Evolutionary conservation across 2,113 vertebrate species (phyloP).

Genomic region (Nyctereutes procyonoides): DNA sequence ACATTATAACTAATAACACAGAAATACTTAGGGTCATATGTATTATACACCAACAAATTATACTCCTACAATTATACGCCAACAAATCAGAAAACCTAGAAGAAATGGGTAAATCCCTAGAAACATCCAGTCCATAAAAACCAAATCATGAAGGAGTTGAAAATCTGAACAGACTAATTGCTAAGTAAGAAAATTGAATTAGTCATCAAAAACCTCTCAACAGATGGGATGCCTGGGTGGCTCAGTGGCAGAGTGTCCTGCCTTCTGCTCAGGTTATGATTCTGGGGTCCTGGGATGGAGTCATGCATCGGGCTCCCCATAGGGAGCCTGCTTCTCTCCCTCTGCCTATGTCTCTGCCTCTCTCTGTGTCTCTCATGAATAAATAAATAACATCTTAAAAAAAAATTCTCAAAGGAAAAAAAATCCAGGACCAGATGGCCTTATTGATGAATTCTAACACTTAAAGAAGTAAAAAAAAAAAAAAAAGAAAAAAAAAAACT

Average conservation of each 20-base stretch:
- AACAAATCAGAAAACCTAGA: background rate
- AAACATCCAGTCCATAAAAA: background rate
- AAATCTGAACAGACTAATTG: background rate
- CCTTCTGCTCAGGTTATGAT: too few species aligned
- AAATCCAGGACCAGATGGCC: background rate
- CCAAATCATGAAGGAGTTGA: background rate
- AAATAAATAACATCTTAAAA: too few species aligned
- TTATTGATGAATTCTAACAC: background rate
- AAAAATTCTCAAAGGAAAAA: background rate
- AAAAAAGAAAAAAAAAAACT: background rate
- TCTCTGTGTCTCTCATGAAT: too few species aligned
- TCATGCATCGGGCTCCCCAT: too few species aligned
- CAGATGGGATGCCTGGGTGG: background rate
- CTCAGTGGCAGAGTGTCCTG: too few species aligned
- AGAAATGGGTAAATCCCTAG: background rate
- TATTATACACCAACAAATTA: background rate
- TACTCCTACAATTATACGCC: background rate
- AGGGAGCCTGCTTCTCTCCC: too few species aligned
- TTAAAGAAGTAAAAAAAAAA: background rate
- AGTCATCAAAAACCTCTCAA: background rate
- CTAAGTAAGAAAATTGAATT: background rate
- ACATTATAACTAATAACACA: background rate
- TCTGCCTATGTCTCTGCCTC: too few species aligned
- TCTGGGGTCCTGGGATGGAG: too few species aligned
- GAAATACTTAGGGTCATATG: background rate